Evolutionary conservation across 1,140 invertebrate genomes (phyloP), one percentile per base, ranked within the genome.

Genomic region (Helicoverpa armigera): DNA sequence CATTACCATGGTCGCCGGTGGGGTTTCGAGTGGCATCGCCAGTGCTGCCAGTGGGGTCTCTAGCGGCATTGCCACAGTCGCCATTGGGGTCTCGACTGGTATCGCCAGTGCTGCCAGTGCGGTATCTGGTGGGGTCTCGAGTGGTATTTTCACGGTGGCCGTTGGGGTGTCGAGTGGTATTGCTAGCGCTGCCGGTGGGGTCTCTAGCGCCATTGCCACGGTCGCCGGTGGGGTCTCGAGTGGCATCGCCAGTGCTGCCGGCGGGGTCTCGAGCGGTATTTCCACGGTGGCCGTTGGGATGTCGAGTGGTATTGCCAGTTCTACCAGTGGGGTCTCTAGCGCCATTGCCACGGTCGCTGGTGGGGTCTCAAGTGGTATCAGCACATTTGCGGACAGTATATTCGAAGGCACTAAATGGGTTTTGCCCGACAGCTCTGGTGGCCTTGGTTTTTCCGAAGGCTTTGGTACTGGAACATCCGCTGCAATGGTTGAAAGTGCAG

Each of bases 401-500:
- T 43, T 43, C 5, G 35, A 43, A 43, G 9, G 35, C 35, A 43
- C 35, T 43, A 43, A 43, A 43, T 43, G 35, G 35, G 5, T 43
- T 43, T 9, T 43, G 5, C 35, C 35, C 5, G 18, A 9, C 9
- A 58, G 18, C 56, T 16, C 18, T 58, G 56, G 10, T 58, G 18
- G 13, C 13, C 35, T 7, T 35, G 35, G 13, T 29, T 2, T 12
- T n/a, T 35, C 29, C 60, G 31, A 31, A 14, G 14, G 14, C 63
- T n/a, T 7, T 2, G 1, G 16, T 9, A 9, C 69, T 3, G 9
- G 13, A 23, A 31, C 35, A 51, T 18, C 67, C 14, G 50, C 2
- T 14, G 23, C 31, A 50, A 89, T 89, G 87, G 88, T 75, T 50
- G 85, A 90, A 82, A 70, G 53, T 3, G 29, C 60, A 10, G 84